These are phyloP conservation scores for Nesometra sesokonis DNA, from an alignment of 35 echinoderm and acorn worm species.

Conservation along the genomic window DNA sequence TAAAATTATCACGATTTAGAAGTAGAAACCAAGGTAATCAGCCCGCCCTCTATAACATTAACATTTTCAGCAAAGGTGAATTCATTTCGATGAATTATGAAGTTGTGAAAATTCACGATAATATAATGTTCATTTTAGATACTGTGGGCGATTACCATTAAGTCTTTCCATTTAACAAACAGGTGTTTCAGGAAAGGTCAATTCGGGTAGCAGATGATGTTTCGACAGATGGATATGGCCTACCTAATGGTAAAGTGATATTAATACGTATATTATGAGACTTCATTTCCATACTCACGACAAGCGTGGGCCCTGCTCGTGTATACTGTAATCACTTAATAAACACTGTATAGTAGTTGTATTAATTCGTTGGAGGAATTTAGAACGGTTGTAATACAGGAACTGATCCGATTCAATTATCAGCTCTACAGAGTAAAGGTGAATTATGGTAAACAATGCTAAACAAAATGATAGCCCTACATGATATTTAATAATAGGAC, in stretches of 20 bases:
- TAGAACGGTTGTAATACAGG: neutral
- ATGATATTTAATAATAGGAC: too few relatives aligned
- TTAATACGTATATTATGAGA: neutral
- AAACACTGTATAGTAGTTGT: neutral
- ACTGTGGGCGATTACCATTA: neutral
- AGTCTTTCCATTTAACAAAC: neutral
- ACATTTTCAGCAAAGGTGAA: neutral
- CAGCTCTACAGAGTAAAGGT: neutral
- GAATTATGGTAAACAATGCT: neutral
- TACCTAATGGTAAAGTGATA: neutral
- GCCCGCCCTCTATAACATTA: neutral
- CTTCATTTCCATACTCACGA: neutral
- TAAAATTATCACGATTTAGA: too few relatives aligned
- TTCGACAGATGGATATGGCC: neutral
- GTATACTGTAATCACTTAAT: neutral
- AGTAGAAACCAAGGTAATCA: neutral
- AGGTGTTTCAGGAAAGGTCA: neutral
- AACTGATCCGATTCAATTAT: neutral
- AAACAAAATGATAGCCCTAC: too few relatives aligned
- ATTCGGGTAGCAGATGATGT: neutral
- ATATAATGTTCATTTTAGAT: neutral
- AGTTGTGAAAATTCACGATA: neutral
- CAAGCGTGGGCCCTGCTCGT: neutral
- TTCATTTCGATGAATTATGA: neutral
- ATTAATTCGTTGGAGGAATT: neutral